Conservation (phyloP, 2,888 invertebrate genomes). For the Andrena camellia region DNA sequence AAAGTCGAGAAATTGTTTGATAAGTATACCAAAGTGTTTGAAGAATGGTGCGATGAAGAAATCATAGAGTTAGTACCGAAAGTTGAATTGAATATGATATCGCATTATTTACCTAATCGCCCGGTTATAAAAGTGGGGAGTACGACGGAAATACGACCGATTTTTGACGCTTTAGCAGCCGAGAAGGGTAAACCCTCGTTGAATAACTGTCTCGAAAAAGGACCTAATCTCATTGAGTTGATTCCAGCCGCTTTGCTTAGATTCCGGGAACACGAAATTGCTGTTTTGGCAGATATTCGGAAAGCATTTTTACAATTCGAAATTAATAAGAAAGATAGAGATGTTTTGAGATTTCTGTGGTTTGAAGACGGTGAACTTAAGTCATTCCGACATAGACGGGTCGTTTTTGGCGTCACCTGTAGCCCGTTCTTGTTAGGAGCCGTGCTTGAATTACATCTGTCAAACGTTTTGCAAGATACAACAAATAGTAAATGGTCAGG, state of each 20-base stretch:
- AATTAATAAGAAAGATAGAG: background rate
- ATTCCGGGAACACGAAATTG: conserved; percentile 16
- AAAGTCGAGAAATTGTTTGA: background rate
- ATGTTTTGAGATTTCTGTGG: no score
- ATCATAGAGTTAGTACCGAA: conserved; percentile 16
- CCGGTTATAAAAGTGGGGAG: background rate
- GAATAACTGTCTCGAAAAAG: conserved; percentile 19
- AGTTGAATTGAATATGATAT: background rate
- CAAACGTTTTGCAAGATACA: no score
- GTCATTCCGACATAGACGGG: no score
- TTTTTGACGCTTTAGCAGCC: conserved; percentile 12
- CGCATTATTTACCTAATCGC: conserved; percentile 3
- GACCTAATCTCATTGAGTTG: conserved; percentile 26
- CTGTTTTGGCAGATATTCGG: conserved; percentile 13
- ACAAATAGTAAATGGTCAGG: no score
- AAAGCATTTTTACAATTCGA: conserved; percentile 26
- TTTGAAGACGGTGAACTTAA: no score
- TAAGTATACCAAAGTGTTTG: background rate
- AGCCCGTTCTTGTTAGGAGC: no score
- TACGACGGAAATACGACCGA: conserved; percentile 9
- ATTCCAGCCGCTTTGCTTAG: background rate
- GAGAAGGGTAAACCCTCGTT: background rate
- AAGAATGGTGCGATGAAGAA: background rate
- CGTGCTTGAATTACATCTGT: no score
- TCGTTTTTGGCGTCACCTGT: no score